Base-by-base conservation (phyloP, 2,888 invertebrate species). In the Liodrosophila aerea region DNA sequence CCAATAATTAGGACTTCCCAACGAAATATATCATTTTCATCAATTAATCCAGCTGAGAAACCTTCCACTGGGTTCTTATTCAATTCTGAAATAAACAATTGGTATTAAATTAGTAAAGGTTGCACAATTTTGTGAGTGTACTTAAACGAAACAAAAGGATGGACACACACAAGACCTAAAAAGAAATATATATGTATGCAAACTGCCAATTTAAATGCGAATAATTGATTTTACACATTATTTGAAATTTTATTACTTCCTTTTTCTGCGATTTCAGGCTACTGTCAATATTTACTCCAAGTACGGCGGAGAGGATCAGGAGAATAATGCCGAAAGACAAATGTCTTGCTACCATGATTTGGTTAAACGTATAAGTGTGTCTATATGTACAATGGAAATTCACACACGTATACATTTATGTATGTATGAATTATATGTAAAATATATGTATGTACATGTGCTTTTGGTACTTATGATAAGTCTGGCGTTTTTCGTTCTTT, bases 1-100 rank as follows among this genome's bases (percentile, higher is more conserved):
- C 99, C 99, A 92, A 99, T 98, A 90, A 99, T 98, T 87, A 99
- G 95, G 86, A 99, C 98, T 93, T 99, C 98, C 99, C 99, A 99
- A 93, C 97, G 94, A 92, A 97, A 99, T 91, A 99, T 98, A 92
- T 99, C 98, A 94, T 97, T 96, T 92, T 99, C 99, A 92, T 99
- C 98, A 91, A 98, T 97, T 86, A 99, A 93, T 86, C 99, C 99
- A 91, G 99, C 99, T 91, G 99, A 99, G 93, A 99, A 99, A 87
- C 99, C 99, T 93, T 99, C 98, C 52, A 99, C 98, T 90, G 99
- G 98, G 93, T 98, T 98, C 92, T 98, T 98, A 92, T 97, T 97
- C 90, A 99, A 92, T 93, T 99, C 99, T 98, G 93, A 65, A 81
- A 84, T 39, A 62, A 50, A 61, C 11, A 8, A 60, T 53, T 22